These are phyloP conservation scores for Acanthosepion esculentum DNA, from an alignment of 2,888 invertebrate species.

Conservation along the genomic window DNA sequence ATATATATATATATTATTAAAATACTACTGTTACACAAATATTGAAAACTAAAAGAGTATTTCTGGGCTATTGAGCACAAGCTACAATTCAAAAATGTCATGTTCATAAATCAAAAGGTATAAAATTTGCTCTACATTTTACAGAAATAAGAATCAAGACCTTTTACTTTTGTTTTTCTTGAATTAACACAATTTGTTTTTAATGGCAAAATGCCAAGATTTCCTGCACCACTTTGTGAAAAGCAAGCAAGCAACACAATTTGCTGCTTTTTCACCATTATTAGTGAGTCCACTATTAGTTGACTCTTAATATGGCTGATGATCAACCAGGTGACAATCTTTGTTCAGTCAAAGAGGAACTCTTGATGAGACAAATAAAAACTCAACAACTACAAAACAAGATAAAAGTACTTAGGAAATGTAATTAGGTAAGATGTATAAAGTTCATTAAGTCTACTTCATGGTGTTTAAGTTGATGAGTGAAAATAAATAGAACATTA, in stretches of 20 bases:
- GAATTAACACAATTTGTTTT: too few relatives aligned
- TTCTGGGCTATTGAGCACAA: too few relatives aligned
- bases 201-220: too few relatives aligned
- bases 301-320: neutral
- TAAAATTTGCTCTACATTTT: too few relatives aligned
- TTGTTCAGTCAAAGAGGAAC: neutral
- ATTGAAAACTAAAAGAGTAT: too few relatives aligned
- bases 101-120: too few relatives aligned
- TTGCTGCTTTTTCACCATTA: neutral
- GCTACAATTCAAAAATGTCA: too few relatives aligned
- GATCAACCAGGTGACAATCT: neutral
- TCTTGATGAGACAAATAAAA: neutral
- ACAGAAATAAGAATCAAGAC: too few relatives aligned
- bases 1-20: too few relatives aligned
- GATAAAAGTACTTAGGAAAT: conserved; percentile 22
- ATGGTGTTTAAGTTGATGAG: neutral
- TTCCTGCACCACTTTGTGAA: neutral
- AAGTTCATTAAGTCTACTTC: conserved; percentile 33
- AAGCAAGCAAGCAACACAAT: neutral
- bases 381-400: neutral
- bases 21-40: too few relatives aligned
- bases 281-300: neutral
- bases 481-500: neutral
- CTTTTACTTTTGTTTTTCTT: too few relatives aligned
- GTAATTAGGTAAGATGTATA: conserved; percentile 13